These are phyloP conservation scores for Casuarius casuarius DNA, from an alignment of 2,113 vertebrate species.

Conservation along the genomic window DNA sequence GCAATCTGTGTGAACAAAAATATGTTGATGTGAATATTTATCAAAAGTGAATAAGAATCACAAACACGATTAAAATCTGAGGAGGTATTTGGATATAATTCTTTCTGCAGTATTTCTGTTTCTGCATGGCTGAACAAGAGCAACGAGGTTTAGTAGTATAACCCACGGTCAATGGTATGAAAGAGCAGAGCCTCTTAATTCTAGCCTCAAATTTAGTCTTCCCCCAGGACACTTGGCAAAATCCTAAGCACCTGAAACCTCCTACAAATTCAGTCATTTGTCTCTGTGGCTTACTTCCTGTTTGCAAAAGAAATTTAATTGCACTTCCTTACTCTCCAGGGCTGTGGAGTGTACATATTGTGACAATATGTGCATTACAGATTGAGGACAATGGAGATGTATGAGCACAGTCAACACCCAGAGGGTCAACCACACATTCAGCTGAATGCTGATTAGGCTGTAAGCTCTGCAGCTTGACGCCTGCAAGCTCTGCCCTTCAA, in stretches of 20 bases:
- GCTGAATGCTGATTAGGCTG: not conserved
- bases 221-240: not conserved
- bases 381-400: not conserved
- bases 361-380: not conserved
- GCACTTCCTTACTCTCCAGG: not conserved
- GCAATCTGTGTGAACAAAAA: not conserved
- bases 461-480: not conserved
- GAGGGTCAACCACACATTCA: fast-evolving
- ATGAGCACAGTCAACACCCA: not conserved
- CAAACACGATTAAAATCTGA: not conserved
- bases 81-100: not conserved
- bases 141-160: not conserved
- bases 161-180: not conserved
- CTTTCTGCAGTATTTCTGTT: not conserved
- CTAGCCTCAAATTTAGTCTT: not conserved
- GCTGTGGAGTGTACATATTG: not conserved
- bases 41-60: not conserved
- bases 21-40: not conserved
- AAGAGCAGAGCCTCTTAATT: not conserved
- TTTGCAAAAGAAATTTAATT: not conserved
- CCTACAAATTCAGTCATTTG: not conserved
- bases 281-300: not conserved
- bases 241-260: not conserved
- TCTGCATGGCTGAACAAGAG: not conserved
- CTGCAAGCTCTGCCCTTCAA: not conserved